phyloP scores from a whole-genome alignment of 1,140 invertebrate genomes.

The Glossosoma conforme region DNA sequence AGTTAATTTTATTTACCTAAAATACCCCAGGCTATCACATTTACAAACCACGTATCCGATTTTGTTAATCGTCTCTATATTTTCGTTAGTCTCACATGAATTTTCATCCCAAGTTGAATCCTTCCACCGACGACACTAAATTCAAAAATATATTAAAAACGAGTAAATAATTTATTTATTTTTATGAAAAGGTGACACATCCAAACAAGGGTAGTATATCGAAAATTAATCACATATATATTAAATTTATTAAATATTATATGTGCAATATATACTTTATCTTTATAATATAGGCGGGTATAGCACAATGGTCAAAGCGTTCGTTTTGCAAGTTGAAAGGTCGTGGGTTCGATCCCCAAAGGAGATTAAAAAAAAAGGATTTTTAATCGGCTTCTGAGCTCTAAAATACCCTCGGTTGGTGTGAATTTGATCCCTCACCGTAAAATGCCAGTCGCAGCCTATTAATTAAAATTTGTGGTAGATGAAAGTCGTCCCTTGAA shows the following conservation, averaged over 20 bases:
- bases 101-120: constrained; percentile 11
- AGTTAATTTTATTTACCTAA: constrained; percentile 13
- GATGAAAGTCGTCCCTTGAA: no score
- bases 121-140: constrained; percentile 25
- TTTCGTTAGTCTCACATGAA: constrained; percentile 19
- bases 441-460: no score
- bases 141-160: constrained; percentile 9
- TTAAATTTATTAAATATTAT: neutral
- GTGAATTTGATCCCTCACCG: no score
- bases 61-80: constrained; percentile 7
- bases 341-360: no score
- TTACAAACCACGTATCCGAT: constrained; percentile 19
- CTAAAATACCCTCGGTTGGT: no score
- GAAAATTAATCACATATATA: neutral
- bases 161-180: neutral
- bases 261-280: neutral
- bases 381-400: no score
- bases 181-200: neutral
- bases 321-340: no score
- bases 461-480: no score
- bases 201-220: neutral
- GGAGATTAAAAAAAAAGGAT: no score
- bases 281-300: neutral
- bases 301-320: neutral
- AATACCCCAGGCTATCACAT: constrained; percentile 23